Base-by-base conservation (phyloP, 2,113 vertebrate genomes). In the Sciurus niger region DNA sequence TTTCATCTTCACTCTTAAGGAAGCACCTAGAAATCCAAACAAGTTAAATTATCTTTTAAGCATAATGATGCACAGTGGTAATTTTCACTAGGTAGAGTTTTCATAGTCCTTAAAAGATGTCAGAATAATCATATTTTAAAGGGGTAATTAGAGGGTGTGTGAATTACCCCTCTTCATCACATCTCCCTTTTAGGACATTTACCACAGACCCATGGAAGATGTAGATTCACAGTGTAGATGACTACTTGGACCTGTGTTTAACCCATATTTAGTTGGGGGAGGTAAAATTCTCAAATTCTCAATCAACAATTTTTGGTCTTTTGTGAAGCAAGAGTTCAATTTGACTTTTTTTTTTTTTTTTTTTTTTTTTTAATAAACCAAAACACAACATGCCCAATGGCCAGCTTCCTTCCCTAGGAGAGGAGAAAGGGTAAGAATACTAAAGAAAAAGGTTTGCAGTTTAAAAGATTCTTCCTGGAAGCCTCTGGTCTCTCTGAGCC, bases 311-410 rank as follows among this genome's bases (percentile, higher is more conserved):
- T 85, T 88, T 77, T 84, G 65, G 77, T 30, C 87, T 51, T 82
- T 74, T 40, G 25, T 40, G 85, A 97, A 65, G 13, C 24, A 90
- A 65, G 58, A 70, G 8, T 85, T 87, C 46, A 48, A 43, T 72
- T 65, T 94, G 83, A 32, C 20, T 40, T 73, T 85, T 85, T 84
- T 73, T 70, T 70, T 90, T 90, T 68, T 16, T 16, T 16, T 60
- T 73, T 88, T 83, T 84, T 72, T 78, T 68, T 90, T 90, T 68
- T 70, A 80, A 84, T 90, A 86, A 91, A 77, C 48, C 40, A 40
- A 46, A 84, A 34, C 13, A 51, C n/a, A 84, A 30, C 58, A 77
- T 55, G 40, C 70, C 80, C 58, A n/a, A 7, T 58, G 79, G 55
- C 43, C 25, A 85, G 70, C 55, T 91, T 93, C 83, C 82, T 67